These are phyloP conservation scores for Chloebia gouldiae DNA, from an alignment of 2,113 vertebrate species.

Conservation along the genomic window DNA sequence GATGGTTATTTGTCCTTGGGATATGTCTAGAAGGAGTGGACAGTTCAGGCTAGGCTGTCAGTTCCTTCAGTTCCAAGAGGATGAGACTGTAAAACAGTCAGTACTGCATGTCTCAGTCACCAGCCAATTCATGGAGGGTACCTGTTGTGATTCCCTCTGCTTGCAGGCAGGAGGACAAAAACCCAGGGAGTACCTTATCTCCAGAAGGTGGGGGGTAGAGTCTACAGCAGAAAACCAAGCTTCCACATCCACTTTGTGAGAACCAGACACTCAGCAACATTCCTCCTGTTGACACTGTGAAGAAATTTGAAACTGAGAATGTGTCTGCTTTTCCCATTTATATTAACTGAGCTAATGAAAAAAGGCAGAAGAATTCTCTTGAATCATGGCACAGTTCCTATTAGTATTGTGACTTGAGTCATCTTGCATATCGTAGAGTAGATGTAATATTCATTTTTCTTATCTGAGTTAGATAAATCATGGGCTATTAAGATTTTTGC, in stretches of 20 bases:
- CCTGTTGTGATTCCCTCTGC: not conserved
- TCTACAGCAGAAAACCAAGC: not conserved
- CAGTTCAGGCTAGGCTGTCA: not conserved
- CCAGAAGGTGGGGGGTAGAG: not conserved
- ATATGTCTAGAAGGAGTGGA: not conserved
- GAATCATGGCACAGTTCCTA: not conserved
- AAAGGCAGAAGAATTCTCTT: not conserved
- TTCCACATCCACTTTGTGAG: not conserved
- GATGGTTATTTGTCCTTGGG: not conserved
- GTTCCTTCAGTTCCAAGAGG: not conserved
- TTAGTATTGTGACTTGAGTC: not conserved
- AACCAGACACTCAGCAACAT: not conserved
- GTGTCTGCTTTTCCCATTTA: not conserved
- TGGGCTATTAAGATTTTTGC: not conserved
- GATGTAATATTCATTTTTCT: not conserved
- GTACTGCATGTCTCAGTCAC: not conserved
- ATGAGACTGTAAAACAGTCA: not conserved
- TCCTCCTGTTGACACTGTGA: not conserved
- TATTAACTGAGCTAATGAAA: not conserved
- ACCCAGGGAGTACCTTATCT: not conserved
- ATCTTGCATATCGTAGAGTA: not conserved
- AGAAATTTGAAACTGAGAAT: not conserved
- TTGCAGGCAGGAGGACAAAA: not conserved
- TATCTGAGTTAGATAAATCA: not conserved
- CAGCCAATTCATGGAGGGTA: not conserved